phyloP scores from a whole-genome alignment of 2,113 vertebrate genomes.

The Chionodraco myersi region DNA sequence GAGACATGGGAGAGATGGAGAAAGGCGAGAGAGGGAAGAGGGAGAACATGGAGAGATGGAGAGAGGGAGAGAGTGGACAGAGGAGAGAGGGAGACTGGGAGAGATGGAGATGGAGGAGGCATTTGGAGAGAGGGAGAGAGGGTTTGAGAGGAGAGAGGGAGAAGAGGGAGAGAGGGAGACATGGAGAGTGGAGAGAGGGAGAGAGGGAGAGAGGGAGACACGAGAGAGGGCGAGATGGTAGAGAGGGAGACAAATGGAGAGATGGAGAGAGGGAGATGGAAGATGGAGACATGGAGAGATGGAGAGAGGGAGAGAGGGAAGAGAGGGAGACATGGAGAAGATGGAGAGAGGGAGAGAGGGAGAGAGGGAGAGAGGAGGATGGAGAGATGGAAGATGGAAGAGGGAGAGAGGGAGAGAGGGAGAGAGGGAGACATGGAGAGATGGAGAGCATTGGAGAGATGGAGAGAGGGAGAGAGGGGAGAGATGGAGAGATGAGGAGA shows the following conservation, averaged over 20 bases:
- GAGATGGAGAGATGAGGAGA: constrained; percentile 36
- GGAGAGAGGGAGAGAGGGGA: too few relatives aligned
- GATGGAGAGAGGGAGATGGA: constrained; percentile 37
- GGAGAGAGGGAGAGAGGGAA: constrained; percentile 38
- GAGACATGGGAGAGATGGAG: constrained; percentile 34
- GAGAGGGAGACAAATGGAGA: too few relatives aligned
- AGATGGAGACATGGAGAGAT: constrained; percentile 37
- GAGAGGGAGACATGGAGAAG: constrained; percentile 27
- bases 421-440: constrained; percentile 38
- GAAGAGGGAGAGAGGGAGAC: constrained; percentile 37
- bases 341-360: constrained; percentile 40
- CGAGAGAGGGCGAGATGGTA: constrained; percentile 32
- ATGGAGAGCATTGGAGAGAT: too few relatives aligned
- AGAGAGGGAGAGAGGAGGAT: constrained; percentile 39
- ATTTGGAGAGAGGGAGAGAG: constrained; percentile 41
- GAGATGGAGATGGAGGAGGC: constrained; percentile 36
- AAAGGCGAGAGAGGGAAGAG: neutral
- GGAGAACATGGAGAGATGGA: constrained; percentile 22
- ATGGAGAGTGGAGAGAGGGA: too few relatives aligned
- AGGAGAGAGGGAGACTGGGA: too few relatives aligned
- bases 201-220: too few relatives aligned
- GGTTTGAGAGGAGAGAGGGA: constrained; percentile 39
- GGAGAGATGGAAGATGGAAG: constrained; percentile 41
- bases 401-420: constrained; percentile 38
- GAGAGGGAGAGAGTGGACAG: constrained; percentile 25